Base-by-base conservation (phyloP, 1,140 invertebrate genomes). In the Heliconius hewitsoni region DNA sequence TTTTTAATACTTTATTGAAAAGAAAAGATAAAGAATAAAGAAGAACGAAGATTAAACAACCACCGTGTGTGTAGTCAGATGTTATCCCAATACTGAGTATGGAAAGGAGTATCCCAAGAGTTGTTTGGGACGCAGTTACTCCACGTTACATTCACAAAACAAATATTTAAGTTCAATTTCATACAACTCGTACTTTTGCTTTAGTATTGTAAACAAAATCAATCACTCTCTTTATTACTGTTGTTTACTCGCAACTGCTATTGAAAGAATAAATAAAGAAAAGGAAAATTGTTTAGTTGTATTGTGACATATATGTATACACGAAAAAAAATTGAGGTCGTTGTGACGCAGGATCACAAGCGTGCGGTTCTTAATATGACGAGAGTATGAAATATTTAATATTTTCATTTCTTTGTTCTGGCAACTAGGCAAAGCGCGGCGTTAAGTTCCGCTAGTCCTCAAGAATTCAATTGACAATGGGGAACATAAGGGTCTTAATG, bases 231-330 rank as follows among this genome's bases (percentile, higher is more conserved):
- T 66, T 66, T 66, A 66, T 66, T 66, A 66, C 60, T 6, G 9
- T 66, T 66, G 60, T 66, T 66, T 66, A 66, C 60, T 66, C 27
- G 23, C 60, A 66, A 66, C 60, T 66, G 60, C 60, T 30, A 30
- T 30, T 66, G 60, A 66, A 66, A 30, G 11, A 16, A 66, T 66
- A 66, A 66, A 66, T 66, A 27, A 66, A 30, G 60, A 66, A 27
- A 11, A 66, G 60, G 27, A 66, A 66, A 66, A 66, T 66, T 27
- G 60, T 66, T 66, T 66, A 23, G n/a, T n/a, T 57, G 23, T 23
- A 23, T 23, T 23, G n/a, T 23, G 8, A 18, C 3, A 66, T 66
- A 66, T 57, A 18, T 57, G 34, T 37, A 37, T 37, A 37, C 6
- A 37, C 34, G 34, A 37, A 37, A 37, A 37, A 37, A 8, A 37